phyloP scores from a whole-genome alignment of 2,797 vertebrate genomes.

The Pelodytes ibericus region DNA sequence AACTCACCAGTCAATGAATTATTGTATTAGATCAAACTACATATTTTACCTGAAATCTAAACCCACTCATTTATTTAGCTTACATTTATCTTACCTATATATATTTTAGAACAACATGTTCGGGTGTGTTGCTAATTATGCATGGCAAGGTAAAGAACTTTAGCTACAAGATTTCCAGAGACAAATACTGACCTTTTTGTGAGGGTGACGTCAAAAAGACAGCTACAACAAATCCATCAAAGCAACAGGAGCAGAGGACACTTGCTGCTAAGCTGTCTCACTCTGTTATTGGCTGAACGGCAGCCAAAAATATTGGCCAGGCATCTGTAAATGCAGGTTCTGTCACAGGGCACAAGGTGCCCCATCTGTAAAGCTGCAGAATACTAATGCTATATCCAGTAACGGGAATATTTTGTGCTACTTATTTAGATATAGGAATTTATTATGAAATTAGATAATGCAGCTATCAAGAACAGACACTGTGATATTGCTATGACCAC shows the following conservation, averaged over 20 bases:
- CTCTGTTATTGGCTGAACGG: conserved; percentile 34
- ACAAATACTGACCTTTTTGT: conserved; percentile 33
- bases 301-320: conserved; percentile 40
- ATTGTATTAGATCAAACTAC: too few relatives aligned
- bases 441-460: neutral
- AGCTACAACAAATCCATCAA: conserved; percentile 44
- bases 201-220: conserved; percentile 37
- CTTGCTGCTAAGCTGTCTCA: conserved; percentile 41
- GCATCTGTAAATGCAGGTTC: conserved; percentile 48
- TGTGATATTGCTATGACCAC: neutral
- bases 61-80: too few relatives aligned
- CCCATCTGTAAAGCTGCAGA: conserved; percentile 32
- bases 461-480: neutral
- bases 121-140: neutral
- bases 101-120: too few relatives aligned
- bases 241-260: conserved; percentile 43
- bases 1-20: too few relatives aligned
- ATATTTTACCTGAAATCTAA: too few relatives aligned
- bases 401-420: neutral
- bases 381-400: conserved; percentile 14
- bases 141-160: conserved; percentile 3
- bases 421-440: neutral
- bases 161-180: conserved; percentile 11
- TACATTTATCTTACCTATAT: too few relatives aligned
- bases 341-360: conserved; percentile 36